phyloP scores from a whole-genome alignment of 64 coral and sea anemone genomes.

The Pachyseris speciosa region DNA sequence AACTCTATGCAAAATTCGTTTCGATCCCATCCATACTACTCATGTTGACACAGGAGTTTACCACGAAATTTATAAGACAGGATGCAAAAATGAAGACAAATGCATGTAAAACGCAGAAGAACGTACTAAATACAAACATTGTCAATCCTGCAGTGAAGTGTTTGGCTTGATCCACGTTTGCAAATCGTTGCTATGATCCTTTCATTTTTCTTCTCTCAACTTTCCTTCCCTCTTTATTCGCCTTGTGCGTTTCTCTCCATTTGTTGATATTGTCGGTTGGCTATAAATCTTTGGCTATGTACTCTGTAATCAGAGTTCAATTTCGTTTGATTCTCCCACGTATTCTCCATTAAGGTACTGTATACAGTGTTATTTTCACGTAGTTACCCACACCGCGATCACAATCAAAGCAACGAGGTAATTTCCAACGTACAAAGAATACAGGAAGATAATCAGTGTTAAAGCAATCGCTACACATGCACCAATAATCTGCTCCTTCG shows the following conservation, averaged over 20 bases:
- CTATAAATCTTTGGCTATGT: too few species aligned
- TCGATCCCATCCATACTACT: not conserved
- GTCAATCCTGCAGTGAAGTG: not conserved
- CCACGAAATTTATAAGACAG: not conserved
- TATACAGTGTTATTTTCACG: not conserved
- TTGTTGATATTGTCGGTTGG: too few species aligned
- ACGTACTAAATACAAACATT: not conserved
- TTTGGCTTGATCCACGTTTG: not conserved
- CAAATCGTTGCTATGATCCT: not conserved
- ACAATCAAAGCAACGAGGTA: conserved; percentile 57
- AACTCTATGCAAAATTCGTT: not conserved
- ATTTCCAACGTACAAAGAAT: conserved; percentile 61
- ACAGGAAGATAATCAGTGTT: conserved; percentile 50
- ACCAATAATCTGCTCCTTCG: conserved; percentile 22
- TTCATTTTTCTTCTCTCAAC: not conserved
- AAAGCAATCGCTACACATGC: conserved; percentile 39
- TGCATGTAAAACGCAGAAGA: not conserved
- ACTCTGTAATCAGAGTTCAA: not conserved
- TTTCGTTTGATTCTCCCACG: not conserved
- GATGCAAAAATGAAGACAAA: not conserved
- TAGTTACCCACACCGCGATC: conserved; percentile 61
- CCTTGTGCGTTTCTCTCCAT: too few species aligned
- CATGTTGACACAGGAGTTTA: not conserved
- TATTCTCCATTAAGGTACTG: not conserved
- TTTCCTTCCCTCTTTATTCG: not conserved